A percentile compares a stretch with the other conserved stretches of the same genome.
phyloP scores from a whole-genome alignment of 2,797 vertebrate species.

The Scleropages formosus region DNA sequence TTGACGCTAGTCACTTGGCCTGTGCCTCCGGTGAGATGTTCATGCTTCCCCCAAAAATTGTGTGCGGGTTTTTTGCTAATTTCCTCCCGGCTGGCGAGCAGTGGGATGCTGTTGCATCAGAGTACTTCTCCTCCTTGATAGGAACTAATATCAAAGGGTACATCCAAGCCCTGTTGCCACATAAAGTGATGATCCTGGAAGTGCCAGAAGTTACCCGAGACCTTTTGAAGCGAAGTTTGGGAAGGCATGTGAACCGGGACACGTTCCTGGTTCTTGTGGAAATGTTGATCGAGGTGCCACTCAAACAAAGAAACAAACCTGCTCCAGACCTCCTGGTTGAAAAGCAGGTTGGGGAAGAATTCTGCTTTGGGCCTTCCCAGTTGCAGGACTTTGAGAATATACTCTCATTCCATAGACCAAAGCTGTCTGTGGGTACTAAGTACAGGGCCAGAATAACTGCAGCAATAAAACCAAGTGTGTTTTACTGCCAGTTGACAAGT shows the following conservation, averaged over 20 bases:
- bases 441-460: conserved; percentile 73
- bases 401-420: conserved; percentile 64
- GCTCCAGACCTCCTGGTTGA: conserved; percentile 70
- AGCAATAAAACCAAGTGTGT: conserved; percentile 71
- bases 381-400: conserved; percentile 64
- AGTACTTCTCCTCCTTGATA: conserved; percentile 77
- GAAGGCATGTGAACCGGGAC: conserved; percentile 76
- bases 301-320: conserved; percentile 59
- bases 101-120: conserved; percentile 66
- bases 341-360: conserved; percentile 56
- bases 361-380: conserved; percentile 50
- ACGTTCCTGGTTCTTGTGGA: conserved; percentile 83
- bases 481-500: conserved; percentile 80
- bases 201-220: conserved; percentile 74
- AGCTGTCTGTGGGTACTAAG: conserved; percentile 65
- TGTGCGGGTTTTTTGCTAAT: conserved; percentile 84
- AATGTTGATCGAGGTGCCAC: conserved; percentile 66
- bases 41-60: conserved; percentile 78
- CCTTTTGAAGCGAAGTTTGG: conserved; percentile 71
- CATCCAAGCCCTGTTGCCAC: conserved; percentile 71
- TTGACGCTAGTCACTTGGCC: conserved; percentile 62
- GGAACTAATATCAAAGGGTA: conserved; percentile 73
- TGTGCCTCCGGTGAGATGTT: conserved; percentile 74
- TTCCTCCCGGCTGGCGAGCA: conserved; percentile 72
- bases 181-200: conserved; percentile 79